Evolutionary conservation across 2,797 vertebrate genomes (phyloP), one percentile per base, ranked within the genome.

Genomic region (Coccyzus lansbergi): DNA sequence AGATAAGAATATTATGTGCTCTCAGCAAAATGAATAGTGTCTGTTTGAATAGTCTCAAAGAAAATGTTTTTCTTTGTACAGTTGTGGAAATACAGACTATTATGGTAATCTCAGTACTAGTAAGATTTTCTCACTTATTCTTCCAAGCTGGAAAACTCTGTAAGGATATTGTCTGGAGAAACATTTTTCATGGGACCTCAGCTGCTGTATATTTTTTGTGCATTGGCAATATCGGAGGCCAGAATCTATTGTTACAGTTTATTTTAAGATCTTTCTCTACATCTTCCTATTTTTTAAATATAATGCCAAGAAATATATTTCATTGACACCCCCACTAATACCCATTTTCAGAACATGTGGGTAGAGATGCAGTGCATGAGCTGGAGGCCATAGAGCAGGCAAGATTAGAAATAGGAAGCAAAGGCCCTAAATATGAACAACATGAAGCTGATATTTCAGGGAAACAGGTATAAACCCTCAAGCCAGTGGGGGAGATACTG

Each of bases 1-100:
- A n/a, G n/a, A n/a, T n/a, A n/a, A n/a, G n/a, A 59, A 5, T 17
- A 62, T 28, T 3, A 1, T 16, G 2, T 46, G 16, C 15, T 12
- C 8, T 69, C 46, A 80, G 5, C 6, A 86, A 77, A 88, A 77
- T 4, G 76, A 83, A 70, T 13, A 44, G 18, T 14, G 33, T 4
- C 4, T 67, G 5, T 12, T 18, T 12, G 9, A 33, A 15, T 18
- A 64, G 7, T 40, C 11, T 7, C 17, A 52, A 67, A 89, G 3
- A 62, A 88, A 82, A 33, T n/a, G 1, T 3, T 40, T 77, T 69
- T 48, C 4, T 10, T 86, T 74, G 42, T 12, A 46, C 14, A 33
- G 6, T 3, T 71, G 7, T 63, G 22, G 38, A 82, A 91, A 80
- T 40, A 70, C 0, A 88, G 22, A 49, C 7, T 6, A 19, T n/a